Evolutionary conservation across 2,888 invertebrate genomes (phyloP), one percentile per base, ranked within the genome.

Genomic region (Polymixis flavicincta): DNA sequence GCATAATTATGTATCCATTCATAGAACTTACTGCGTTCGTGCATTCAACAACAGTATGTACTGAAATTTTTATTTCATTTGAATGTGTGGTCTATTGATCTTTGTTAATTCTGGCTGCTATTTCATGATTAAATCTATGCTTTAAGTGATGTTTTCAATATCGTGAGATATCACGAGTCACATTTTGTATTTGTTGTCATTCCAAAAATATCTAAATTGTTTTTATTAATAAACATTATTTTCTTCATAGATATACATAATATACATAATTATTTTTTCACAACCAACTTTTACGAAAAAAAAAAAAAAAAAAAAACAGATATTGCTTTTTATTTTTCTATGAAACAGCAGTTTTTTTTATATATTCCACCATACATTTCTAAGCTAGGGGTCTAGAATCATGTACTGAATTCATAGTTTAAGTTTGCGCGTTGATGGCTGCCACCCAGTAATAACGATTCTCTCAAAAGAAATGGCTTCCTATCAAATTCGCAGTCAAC

Each of bases 401-500:
- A 45, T 11, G 42, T 45, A n/a, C n/a, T n/a, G n/a, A n/a, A n/a
- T n/a, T n/a, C n/a, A n/a, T n/a, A n/a, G n/a, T n/a, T n/a, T n/a
- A n/a, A n/a, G n/a, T n/a, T n/a, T n/a, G 42, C 42, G 42, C 42
- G 42, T 45, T 3, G 42, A 45, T 45, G 1, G 9, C 42, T 45
- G 42, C 42, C 3, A 45, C 11, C 42, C 42, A 1, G 42, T 1
- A 45, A 22, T 65, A 57, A 52, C n/a, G 19, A 32, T 32, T 57
- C 28, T 52, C 37, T 55, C 19, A 52, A 81, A 55, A 57, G 25
- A 61, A 66, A 54, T 61, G 22, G 28, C 28, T 69, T 9, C 25
- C 37, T 14, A 73, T 67, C 50, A 69, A 52, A 60, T 61, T 54
- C 25, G 17, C 28, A 63, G 54, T 32, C 48, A 68, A 32, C 50